Conservation (phyloP, 2,797 vertebrate species). For the Scolopax bukidnonensis region DNA sequence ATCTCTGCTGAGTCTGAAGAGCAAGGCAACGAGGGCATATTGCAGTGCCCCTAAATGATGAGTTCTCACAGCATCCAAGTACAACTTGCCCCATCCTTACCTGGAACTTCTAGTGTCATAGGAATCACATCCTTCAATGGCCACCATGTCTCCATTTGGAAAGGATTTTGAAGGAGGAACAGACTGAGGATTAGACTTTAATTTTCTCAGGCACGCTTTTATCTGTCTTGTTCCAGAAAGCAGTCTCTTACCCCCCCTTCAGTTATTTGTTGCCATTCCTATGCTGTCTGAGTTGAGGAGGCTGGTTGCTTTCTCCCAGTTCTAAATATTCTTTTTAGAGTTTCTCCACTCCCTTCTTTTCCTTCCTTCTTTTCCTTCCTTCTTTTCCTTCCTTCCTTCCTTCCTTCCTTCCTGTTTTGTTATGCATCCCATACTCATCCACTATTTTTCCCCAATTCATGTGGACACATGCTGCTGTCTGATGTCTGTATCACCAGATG, state of each 20-base stretch:
- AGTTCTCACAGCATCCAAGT: neutral
- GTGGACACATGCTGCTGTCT: neutral
- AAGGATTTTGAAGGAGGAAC: neutral
- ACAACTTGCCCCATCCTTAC: neutral
- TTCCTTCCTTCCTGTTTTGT: neutral
- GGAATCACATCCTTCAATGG: neutral
- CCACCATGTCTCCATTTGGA: neutral
- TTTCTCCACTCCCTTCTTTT: neutral
- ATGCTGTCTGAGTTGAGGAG: neutral
- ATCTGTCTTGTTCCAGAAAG: neutral
- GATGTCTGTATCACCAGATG: neutral
- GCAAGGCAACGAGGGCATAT: neutral
- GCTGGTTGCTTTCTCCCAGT: neutral
- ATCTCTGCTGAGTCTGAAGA: neutral
- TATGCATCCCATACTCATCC: neutral
- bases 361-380: too few relatives aligned
- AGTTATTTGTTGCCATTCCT: neutral
- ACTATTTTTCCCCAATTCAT: neutral
- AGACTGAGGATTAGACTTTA: neutral
- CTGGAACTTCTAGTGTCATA: neutral
- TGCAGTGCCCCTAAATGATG: neutral
- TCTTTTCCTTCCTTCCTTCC: accelerated
- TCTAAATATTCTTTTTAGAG: neutral
- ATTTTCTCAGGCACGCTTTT: neutral
- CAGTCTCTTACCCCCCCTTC: neutral